phyloP scores from a whole-genome alignment of 2,113 vertebrate species.

The Phalacrocorax carbo region DNA sequence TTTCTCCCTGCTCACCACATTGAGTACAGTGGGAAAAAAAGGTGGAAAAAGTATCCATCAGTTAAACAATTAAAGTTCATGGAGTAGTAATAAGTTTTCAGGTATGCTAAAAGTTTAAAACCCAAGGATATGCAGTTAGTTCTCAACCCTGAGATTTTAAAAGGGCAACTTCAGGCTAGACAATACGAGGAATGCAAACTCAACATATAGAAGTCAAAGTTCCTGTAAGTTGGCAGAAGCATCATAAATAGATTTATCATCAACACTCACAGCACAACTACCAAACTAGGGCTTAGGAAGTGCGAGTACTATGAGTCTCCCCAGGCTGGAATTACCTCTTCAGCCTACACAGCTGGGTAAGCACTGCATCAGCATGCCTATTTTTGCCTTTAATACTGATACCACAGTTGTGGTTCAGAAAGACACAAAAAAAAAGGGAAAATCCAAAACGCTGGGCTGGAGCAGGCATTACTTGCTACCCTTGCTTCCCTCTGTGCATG shows the following conservation, averaged over 20 bases:
- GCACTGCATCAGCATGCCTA: not conserved
- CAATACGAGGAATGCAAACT: not conserved
- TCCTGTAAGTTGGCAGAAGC: not conserved
- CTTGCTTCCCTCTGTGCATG: not conserved
- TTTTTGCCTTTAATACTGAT: not conserved
- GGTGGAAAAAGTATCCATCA: not conserved
- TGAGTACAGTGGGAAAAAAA: not conserved
- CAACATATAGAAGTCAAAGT: not conserved
- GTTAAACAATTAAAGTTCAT: not conserved
- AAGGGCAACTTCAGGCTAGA: not conserved
- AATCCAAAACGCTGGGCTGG: not conserved
- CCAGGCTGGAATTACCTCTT: not conserved
- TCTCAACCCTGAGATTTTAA: not conserved
- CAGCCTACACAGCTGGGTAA: not conserved
- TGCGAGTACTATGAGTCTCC: accelerated
- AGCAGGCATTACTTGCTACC: not conserved
- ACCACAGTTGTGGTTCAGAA: not conserved
- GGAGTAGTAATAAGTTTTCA: not conserved
- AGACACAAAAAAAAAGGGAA: not conserved
- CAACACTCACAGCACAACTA: not conserved
- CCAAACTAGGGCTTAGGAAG: not conserved
- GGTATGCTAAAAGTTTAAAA: not conserved
- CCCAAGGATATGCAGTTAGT: not conserved
- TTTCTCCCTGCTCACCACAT: not conserved
- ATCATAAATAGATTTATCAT: not conserved